A percentile compares a stretch with the other conserved stretches of the same genome.
phyloP scores from a whole-genome alignment of 2,113 vertebrate genomes.

The Megaceryle maxima region DNA sequence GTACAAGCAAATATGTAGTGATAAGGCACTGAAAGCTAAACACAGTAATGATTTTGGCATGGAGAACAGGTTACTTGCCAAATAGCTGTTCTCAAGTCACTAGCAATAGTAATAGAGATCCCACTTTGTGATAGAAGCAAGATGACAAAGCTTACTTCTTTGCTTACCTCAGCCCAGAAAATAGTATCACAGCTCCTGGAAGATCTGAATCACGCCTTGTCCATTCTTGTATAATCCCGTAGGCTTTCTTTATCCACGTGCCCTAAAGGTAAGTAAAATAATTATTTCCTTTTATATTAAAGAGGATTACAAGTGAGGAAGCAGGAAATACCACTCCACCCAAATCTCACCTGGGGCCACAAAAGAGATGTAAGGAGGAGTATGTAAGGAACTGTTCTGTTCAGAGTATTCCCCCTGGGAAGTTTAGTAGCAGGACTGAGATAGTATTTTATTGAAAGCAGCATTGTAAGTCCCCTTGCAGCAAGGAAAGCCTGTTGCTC shows the following conservation, averaged over 20 bases:
- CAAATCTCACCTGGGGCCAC: background rate
- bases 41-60: background rate
- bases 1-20: background rate
- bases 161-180: background rate
- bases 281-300: background rate
- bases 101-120: background rate
- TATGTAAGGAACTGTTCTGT: background rate
- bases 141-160: background rate
- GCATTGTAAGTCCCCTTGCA: background rate
- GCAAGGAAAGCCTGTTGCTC: background rate
- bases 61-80: background rate
- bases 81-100: background rate
- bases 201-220: background rate
- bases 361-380: background rate
- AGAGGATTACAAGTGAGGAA: background rate
- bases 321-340: background rate
- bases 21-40: background rate
- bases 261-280: background rate
- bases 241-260: background rate
- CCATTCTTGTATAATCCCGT: background rate
- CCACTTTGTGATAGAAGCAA: background rate
- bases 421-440: background rate
- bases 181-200: background rate
- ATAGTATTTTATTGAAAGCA: background rate
- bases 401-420: background rate